Evolutionary conservation across 2,113 vertebrate species (phyloP), one percentile per base, ranked within the genome.

Genomic region (Lepisosteus osseus): DNA sequence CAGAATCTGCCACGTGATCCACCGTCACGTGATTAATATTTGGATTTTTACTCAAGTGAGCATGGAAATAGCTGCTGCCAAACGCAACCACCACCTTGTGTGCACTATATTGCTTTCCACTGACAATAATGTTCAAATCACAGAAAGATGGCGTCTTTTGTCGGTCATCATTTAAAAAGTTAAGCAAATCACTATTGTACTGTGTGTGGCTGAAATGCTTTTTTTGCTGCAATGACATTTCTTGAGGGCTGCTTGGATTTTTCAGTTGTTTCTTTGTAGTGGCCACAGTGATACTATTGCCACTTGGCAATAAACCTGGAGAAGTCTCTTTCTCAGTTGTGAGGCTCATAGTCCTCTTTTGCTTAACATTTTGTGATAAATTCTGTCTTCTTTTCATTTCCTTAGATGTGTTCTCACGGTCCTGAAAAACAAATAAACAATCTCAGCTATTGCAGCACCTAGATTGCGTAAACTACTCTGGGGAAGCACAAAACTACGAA

Each of bases 51-150:
- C 93, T 97, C 77, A 99, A 86, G 70, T 95, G 95, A 0, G 95
- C 94, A 13, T 99, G 94, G 78, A 99, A 99, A 81, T 98, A 99
- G 86, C 95, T 98, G 82, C 97, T 99, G 11, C 97, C 97, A 8
- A 98, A 95, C 9, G 97, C 96, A 73, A 99, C 87, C 0, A 99
- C 95, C 51, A 95, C 97, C 83, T 96, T 99, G 80, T 99, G 97
- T 1, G 95, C 96, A 0, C 82, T 91, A 7, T 94, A 96, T 44
- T 91, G 87, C 75, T 90, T 94, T n/a, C 96, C 96, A 74, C 95
- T 91, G 44, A 98, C 97, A 9, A 90, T 87, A 79, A 99, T 92
- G 0, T 93, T 88, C 45, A 97, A 86, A 55, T 99, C 97, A 61
- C 97, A 99, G 83, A 99, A 98, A 0, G 92, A 93, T 0, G 90